These are phyloP conservation scores for Potamilus streckersoni DNA, from an alignment of 1,140 invertebrate genomes.

Conservation along the genomic window DNA sequence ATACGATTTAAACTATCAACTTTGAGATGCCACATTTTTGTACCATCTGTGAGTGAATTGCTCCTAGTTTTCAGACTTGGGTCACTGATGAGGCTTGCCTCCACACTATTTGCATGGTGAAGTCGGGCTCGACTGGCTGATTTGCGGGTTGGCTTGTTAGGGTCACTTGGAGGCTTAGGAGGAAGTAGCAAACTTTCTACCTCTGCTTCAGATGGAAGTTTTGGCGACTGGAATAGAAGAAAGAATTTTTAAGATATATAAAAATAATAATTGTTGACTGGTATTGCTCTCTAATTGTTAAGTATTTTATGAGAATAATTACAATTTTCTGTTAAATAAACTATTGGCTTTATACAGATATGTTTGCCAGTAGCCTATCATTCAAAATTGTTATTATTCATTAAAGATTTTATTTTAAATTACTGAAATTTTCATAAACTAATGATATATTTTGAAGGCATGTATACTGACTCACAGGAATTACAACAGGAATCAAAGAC, in stretches of 20 bases:
- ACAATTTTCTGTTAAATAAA: background rate
- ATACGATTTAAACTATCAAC: constrained; percentile 1
- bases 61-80: constrained; percentile 20
- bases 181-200: constrained; percentile 46
- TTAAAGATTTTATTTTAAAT: too few species aligned
- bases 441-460: too few species aligned
- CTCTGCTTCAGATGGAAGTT: constrained; percentile 45
- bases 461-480: too few species aligned
- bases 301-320: background rate
- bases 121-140: constrained; percentile 36
- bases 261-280: background rate
- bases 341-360: background rate
- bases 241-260: constrained; percentile 4
- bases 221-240: constrained; percentile 43
- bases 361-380: background rate
- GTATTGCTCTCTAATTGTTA: background rate
- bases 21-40: background rate
- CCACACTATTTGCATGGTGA: constrained; percentile 41
- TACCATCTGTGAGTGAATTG: constrained; percentile 39
- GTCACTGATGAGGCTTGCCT: constrained; percentile 11
- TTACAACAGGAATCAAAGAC: too few species aligned
- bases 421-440: too few species aligned
- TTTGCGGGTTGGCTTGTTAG: constrained; percentile 38
- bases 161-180: constrained; percentile 55
- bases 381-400: background rate